Conservation (phyloP, 1,140 invertebrate genomes). For the Aphis gossypii region DNA sequence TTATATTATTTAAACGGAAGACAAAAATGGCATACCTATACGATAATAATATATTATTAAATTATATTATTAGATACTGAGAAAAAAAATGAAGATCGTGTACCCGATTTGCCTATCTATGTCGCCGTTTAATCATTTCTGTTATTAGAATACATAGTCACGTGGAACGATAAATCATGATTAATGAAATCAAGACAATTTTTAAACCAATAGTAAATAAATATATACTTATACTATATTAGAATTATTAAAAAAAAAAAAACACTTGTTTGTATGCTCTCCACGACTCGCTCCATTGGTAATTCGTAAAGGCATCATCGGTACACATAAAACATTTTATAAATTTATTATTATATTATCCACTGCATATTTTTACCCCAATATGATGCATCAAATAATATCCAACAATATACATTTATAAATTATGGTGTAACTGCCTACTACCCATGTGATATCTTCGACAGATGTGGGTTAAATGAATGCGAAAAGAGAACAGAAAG, state of each 20-base stretch:
- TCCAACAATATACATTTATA: too few species aligned
- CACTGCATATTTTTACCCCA: background rate
- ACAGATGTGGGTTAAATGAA: background rate
- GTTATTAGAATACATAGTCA: background rate
- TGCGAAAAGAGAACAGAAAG: background rate
- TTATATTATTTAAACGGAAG: background rate
- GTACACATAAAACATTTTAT: background rate
- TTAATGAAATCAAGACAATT: background rate
- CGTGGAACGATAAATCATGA: too few species aligned
- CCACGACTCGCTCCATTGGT: too few species aligned
- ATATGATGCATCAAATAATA: too few species aligned
- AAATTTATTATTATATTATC: background rate
- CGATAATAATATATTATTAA: background rate
- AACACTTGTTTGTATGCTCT: background rate
- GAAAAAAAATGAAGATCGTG: background rate
- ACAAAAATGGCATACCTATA: background rate
- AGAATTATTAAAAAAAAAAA: background rate
- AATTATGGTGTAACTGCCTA: background rate
- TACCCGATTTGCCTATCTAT: background rate
- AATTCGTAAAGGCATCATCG: background rate
- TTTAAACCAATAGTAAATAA: background rate
- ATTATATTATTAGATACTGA: too few species aligned
- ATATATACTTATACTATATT: background rate
- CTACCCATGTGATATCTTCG: background rate
- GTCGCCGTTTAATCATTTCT: background rate